Conservation (phyloP, 2,113 vertebrate species). For the Trachemys scripta region DNA sequence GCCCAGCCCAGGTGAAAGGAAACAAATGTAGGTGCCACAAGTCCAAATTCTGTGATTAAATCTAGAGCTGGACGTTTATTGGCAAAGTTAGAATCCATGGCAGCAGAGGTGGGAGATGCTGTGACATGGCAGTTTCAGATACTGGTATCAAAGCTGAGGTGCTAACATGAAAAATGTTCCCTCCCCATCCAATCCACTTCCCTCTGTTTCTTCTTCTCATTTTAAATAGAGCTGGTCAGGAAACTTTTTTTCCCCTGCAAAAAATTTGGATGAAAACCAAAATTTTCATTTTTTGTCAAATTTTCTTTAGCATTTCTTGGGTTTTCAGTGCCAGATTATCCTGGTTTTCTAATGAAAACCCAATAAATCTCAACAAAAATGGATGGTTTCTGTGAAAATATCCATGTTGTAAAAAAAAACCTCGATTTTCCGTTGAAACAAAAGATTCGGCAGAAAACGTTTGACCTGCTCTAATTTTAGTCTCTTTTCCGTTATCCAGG, state of each 20-base stretch:
- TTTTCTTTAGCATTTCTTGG: fast-evolving
- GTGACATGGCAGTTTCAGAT: neutral
- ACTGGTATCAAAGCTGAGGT: no score
- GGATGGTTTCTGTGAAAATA: neutral
- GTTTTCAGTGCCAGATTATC: neutral
- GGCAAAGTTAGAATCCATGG: fast-evolving
- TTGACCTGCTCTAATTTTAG: neutral
- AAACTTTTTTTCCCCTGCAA: neutral
- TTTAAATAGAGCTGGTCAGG: neutral
- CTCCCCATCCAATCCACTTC: neutral
- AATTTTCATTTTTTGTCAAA: neutral
- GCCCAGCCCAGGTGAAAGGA: no score
- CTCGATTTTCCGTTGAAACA: neutral
- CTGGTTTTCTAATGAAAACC: neutral
- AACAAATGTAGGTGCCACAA: neutral
- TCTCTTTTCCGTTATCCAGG: neutral
- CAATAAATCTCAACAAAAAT: neutral
- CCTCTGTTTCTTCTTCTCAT: neutral
- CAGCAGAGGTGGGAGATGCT: neutral
- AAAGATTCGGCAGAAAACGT: neutral
- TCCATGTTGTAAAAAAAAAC: neutral
- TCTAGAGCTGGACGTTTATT: neutral
- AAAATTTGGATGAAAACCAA: neutral
- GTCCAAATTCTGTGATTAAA: neutral
- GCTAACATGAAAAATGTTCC: neutral